A percentile compares a stretch with the other conserved stretches of the same genome.
phyloP scores from a whole-genome alignment of 2,113 vertebrate genomes.

The Apteryx owenii region DNA sequence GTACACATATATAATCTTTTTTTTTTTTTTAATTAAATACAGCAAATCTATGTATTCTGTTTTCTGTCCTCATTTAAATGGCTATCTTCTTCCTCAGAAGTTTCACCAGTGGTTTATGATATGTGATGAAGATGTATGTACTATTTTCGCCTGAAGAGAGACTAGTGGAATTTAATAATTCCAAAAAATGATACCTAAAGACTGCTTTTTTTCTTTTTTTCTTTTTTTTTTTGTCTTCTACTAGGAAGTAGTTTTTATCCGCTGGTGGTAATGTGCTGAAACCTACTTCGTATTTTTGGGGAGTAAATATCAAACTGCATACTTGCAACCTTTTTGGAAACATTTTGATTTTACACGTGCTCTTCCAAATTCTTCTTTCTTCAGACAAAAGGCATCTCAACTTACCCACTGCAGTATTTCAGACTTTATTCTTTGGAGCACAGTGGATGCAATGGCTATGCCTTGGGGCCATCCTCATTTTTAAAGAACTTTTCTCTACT shows the following conservation, averaged over 20 bases:
- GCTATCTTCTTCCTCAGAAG: background rate
- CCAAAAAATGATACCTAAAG: background rate
- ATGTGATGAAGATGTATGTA: background rate
- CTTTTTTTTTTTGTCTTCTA: background rate
- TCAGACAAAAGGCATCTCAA: background rate
- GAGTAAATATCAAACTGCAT: background rate
- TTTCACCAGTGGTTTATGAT: background rate
- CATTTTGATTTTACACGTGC: background rate
- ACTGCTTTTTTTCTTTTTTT: too few relatives aligned
- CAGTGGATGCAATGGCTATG: background rate
- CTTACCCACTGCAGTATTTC: background rate
- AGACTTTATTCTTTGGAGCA: background rate
- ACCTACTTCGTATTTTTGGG: background rate
- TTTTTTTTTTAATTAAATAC: background rate
- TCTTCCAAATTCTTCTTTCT: background rate
- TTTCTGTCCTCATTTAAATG: background rate
- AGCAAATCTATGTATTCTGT: background rate
- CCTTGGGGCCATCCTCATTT: background rate
- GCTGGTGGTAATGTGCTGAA: background rate
- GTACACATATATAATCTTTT: background rate
- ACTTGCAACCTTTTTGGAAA: background rate
- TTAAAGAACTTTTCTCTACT: background rate
- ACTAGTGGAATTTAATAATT: background rate
- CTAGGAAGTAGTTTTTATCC: background rate
- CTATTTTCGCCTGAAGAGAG: background rate